These are phyloP conservation scores for Drosophila kanapiae DNA, from an alignment of 1,140 invertebrate genomes.

Conservation along the genomic window DNA sequence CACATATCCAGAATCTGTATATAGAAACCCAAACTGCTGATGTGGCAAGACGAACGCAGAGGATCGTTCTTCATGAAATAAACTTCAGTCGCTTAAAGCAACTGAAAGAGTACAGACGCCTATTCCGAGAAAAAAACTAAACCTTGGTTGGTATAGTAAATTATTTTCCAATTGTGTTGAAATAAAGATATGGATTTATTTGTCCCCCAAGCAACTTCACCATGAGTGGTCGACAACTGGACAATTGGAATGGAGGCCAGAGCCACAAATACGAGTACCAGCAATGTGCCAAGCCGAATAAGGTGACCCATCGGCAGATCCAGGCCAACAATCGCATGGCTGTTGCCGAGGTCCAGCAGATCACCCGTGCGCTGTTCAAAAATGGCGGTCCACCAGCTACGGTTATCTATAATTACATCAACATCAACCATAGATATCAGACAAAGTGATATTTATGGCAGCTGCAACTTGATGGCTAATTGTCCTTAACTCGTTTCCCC, in stretches of 20 bases:
- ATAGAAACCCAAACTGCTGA: neutral
- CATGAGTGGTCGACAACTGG: conserved; percentile 22
- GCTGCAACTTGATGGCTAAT: conserved; percentile 2
- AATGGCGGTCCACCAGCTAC: conserved; percentile 9
- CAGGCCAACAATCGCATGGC: conserved; percentile 28
- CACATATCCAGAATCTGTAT: neutral
- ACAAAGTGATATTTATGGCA: neutral
- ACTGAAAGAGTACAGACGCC: conserved; percentile 12
- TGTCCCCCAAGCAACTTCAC: neutral
- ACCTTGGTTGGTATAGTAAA: neutral
- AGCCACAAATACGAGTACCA: neutral
- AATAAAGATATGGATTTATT: neutral
- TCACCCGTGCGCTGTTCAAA: conserved; percentile 14
- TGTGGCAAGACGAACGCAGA: neutral
- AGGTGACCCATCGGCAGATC: conserved; percentile 11
- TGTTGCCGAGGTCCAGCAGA: conserved; percentile 14
- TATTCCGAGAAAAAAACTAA: neutral
- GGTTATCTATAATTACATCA: conserved; percentile 12
- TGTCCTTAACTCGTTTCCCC: conserved; percentile 11
- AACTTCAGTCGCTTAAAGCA: conserved; percentile 15
- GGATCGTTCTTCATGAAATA: neutral
- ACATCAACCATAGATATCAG: conserved; percentile 22
- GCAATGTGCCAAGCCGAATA: conserved; percentile 7
- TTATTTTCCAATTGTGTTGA: neutral
- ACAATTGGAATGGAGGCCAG: conserved; percentile 11